phyloP scores from a whole-genome alignment of 2,113 vertebrate species.

The Picathartes gymnocephalus region DNA sequence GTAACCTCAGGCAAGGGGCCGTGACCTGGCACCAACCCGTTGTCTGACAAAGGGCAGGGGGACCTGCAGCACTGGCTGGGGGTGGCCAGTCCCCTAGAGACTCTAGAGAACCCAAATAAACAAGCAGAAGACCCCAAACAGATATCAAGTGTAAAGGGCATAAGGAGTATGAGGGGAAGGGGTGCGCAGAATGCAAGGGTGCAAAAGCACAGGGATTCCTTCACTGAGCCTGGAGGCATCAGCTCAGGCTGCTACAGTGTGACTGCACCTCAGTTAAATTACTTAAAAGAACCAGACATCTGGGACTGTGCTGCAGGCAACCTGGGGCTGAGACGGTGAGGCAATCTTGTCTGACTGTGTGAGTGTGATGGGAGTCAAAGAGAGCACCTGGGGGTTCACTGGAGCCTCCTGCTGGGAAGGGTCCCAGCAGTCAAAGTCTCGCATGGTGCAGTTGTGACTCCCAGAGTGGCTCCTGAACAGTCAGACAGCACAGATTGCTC shows the following conservation, averaged over 20 bases:
- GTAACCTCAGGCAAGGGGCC: neutral
- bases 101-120: neutral
- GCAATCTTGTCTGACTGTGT: neutral
- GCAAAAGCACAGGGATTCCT: neutral
- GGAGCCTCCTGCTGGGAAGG: neutral
- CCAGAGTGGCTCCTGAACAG: neutral
- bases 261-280: neutral
- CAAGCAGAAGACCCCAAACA: neutral
- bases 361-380: neutral
- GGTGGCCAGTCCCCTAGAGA: neutral
- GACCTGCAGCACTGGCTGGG: neutral
- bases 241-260: neutral
- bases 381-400: neutral
- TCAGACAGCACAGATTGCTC: neutral
- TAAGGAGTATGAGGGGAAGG: neutral
- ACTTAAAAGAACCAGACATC: neutral
- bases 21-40: neutral
- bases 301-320: neutral
- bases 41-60: neutral
- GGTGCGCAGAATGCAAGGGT: neutral
- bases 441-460: neutral
- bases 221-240: neutral
- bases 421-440: neutral
- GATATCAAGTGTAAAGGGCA: too few relatives aligned
- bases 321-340: fast-evolving